Conservation (phyloP, 2,888 invertebrate species). For the Apantesis nais region DNA sequence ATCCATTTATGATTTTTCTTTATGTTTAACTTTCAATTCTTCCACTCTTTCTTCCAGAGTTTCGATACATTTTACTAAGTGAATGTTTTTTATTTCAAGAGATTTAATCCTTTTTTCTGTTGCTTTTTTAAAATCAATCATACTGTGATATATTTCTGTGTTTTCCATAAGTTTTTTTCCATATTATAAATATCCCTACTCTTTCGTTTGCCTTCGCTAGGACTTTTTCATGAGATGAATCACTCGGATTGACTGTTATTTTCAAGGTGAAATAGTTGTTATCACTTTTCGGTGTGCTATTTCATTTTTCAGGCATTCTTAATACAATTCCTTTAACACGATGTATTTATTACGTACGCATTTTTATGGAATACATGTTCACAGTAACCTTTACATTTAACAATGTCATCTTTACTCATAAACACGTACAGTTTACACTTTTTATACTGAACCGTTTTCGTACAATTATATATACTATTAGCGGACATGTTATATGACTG, state of each 20-base stretch:
- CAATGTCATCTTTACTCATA: conserved; percentile 11
- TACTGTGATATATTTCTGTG: too few species aligned
- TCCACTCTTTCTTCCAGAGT: too few species aligned
- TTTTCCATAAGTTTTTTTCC: conserved; percentile 9
- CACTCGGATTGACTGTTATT: background rate
- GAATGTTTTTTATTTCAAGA: too few species aligned
- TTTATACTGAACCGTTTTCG: conserved; percentile 21
- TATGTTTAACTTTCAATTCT: too few species aligned
- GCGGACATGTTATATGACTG: too few species aligned
- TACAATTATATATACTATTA: too few species aligned
- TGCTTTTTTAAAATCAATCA: too few species aligned
- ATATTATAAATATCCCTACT: conserved; percentile 15
- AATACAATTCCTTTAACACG: conserved; percentile 1
- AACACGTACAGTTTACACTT: conserved; percentile 13
- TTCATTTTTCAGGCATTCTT: conserved; percentile 10
- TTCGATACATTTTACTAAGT: too few species aligned
- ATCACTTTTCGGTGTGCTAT: background rate
- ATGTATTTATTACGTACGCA: conserved; percentile 11
- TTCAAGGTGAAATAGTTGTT: background rate
- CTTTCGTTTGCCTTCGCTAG: too few species aligned
- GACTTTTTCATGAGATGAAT: conserved; percentile 8
- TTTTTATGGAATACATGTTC: conserved; percentile 12
- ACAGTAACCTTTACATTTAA: conserved; percentile 19
- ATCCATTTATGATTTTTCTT: too few species aligned
- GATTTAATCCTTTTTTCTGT: too few species aligned